Evolutionary conservation across 2,888 invertebrate species (phyloP).

Genomic region (Apodemia mormo): DNA sequence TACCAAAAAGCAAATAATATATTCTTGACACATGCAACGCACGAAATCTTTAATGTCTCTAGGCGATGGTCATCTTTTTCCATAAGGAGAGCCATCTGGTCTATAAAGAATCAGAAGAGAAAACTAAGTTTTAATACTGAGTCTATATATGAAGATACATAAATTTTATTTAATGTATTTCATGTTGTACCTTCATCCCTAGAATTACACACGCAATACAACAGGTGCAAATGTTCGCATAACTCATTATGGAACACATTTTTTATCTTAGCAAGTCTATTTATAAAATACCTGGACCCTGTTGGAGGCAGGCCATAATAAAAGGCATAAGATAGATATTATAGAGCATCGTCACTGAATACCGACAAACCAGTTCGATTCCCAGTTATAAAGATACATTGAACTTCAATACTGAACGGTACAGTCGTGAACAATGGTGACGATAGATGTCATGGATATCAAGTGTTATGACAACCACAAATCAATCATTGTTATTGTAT

Average conservation of each 20-base stretch:
- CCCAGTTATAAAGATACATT: conserved; percentile 43
- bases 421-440: conserved; percentile 29
- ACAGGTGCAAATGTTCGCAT: conserved; percentile 20
- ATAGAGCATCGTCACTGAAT: conserved; percentile 40
- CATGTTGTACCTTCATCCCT: too few species aligned
- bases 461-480: not conserved
- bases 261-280: conserved; percentile 33
- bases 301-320: conserved; percentile 26
- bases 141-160: too few species aligned
- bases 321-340: conserved; percentile 30
- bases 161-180: too few species aligned
- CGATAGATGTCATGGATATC: conserved; percentile 22
- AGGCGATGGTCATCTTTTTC: too few species aligned
- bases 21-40: too few species aligned
- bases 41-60: too few species aligned
- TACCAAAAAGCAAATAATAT: too few species aligned
- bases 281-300: conserved; percentile 27
- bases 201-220: not conserved
- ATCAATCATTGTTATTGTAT: conserved; percentile 1
- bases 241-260: conserved; percentile 27
- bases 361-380: conserved; percentile 51
- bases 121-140: too few species aligned
- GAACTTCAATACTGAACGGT: conserved; percentile 38
- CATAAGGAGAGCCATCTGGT: too few species aligned
- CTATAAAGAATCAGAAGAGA: too few species aligned